Evolutionary conservation across 1,140 invertebrate genomes (phyloP), one percentile per base, ranked within the genome.

Genomic region (Hormaphis cornu): DNA sequence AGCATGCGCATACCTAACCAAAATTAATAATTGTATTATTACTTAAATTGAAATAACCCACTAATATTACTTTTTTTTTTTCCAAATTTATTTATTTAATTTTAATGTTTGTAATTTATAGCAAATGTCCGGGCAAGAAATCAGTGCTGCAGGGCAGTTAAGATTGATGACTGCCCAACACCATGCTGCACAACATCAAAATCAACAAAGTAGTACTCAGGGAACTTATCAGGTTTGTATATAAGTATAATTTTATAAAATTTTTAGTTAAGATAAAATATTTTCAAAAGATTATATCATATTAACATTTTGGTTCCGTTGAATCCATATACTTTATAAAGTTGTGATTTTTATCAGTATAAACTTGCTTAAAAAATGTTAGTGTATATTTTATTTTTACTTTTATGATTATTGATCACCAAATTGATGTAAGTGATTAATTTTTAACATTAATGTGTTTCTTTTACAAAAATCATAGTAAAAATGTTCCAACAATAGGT

Each of bases 141-240:
- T 75, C 5, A 75, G 73, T 69, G 77, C 77, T 28, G 74, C 77
- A 42, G 76, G 76, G 6, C 77, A 78, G 58, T 72, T 78, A 18
- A 71, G 76, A 73, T 76, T 90, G 72, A 89, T 91, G 88, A 90
- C 88, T 0, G 88, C 88, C 2, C 89, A 89, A 72, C 89, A 90
- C 73, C 86, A 86, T 74, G 85, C 84, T 20, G 81, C 83, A 6
- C 75, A 76, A 70, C 74, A 74, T 71, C 54, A 58, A 58, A 58
- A 58, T 26, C 74, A 74, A 54, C 72, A 66, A 48, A 66, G 46
- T 37, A 63, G 24, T 54, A 69, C 26, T 12, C 69, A 73, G 50
- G 40, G 58, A 35, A 30, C 58, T 44, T 66, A 48, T 33, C 61
- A 66, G 44, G 61, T 66, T 50, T n/a, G 8, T 6, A 24, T 6